phyloP scores from a whole-genome alignment of 2,888 invertebrate genomes.

The Pegoplata infirma region DNA sequence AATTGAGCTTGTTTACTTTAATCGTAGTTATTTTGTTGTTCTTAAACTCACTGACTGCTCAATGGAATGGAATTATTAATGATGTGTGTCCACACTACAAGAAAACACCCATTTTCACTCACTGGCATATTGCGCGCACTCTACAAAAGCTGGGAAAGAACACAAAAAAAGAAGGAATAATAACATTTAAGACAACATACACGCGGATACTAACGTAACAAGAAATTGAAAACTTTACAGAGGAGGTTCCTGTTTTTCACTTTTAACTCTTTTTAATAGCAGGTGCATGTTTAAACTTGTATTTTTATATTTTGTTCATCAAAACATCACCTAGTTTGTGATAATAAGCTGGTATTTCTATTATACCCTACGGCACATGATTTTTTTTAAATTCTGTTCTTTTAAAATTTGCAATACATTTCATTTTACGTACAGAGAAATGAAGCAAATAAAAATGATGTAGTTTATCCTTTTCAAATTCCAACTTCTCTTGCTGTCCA shows the following conservation, averaged over 20 bases:
- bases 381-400: too few relatives aligned
- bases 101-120: constrained; percentile 39
- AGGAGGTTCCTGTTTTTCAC: constrained; percentile 55
- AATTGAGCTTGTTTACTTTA: constrained; percentile 76
- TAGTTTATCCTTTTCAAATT: too few relatives aligned
- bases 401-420: too few relatives aligned
- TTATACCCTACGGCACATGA: too few relatives aligned
- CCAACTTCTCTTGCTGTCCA: too few relatives aligned
- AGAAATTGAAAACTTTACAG: background rate
- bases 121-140: too few relatives aligned
- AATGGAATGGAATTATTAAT: constrained; percentile 55
- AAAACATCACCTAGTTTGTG: constrained; percentile 55
- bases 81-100: constrained; percentile 44
- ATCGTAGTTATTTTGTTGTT: constrained; percentile 74
- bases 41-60: constrained; percentile 48
- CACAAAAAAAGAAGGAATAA: background rate
- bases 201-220: background rate
- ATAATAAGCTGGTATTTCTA: constrained; percentile 47
- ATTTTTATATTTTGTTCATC: background rate
- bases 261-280: constrained; percentile 37
- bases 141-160: background rate
- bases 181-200: background rate
- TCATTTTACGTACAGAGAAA: too few relatives aligned
- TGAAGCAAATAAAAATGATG: too few relatives aligned
- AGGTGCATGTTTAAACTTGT: constrained; percentile 39